phyloP scores from a whole-genome alignment of 2,888 invertebrate species.

The Branchellion lobata region DNA sequence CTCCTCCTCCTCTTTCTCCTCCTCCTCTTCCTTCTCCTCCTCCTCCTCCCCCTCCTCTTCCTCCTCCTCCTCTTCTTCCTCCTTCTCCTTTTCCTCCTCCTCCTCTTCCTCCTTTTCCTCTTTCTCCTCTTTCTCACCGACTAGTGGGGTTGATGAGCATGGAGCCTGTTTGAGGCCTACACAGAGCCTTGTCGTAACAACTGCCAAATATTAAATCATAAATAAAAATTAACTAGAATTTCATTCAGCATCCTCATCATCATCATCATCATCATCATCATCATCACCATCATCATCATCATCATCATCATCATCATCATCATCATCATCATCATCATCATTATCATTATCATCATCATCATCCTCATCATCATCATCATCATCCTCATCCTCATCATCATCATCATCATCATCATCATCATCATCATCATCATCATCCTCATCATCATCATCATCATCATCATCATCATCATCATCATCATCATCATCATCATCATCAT shows the following conservation, averaged over 20 bases:
- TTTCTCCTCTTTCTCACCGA: background rate
- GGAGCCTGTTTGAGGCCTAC: constrained; percentile 22
- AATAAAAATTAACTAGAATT: background rate
- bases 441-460: constrained; percentile 42
- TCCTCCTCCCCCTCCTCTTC: too few species aligned
- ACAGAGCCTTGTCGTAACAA: constrained; percentile 37
- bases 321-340: constrained; percentile 31
- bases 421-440: constrained; percentile 36
- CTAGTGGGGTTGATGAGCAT: constrained; percentile 33
- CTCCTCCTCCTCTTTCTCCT: background rate
- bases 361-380: constrained; percentile 19
- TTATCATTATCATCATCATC: constrained; percentile 40
- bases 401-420: constrained; percentile 7
- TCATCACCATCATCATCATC: constrained; percentile 39
- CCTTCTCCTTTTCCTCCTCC: too few species aligned
- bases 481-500: constrained; percentile 17
- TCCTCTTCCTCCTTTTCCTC: too few species aligned
- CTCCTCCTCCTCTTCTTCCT: too few species aligned
- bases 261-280: constrained; percentile 42
- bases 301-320: constrained; percentile 31
- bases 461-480: constrained; percentile 22
- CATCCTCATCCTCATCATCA: constrained; percentile 10
- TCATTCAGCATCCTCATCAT: constrained; percentile 43
- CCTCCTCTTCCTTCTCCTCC: too few species aligned
- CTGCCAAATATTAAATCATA: background rate